Conservation (phyloP, 2,888 invertebrate genomes). For the Drosophila longiperda region DNA sequence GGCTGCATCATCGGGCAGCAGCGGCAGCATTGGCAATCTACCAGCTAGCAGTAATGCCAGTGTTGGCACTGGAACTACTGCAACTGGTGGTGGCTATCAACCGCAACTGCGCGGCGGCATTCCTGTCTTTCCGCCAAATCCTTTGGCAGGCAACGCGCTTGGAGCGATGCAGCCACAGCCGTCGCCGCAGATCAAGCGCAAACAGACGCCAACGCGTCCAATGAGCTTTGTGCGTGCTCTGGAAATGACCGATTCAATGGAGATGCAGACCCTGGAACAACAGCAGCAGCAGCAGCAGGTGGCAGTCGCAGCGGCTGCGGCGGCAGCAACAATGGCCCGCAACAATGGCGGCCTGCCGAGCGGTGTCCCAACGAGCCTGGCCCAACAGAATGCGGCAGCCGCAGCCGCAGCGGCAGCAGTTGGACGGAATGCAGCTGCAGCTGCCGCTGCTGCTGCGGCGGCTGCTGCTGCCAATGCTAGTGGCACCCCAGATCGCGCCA, state of each 20-base stretch:
- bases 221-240: slow-evolving; percentile 95
- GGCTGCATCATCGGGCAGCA: slow-evolving; percentile 52
- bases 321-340: slow-evolving; percentile 64
- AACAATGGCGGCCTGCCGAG: slow-evolving; percentile 73
- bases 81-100: slow-evolving; percentile 85
- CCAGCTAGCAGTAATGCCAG: slow-evolving; percentile 34
- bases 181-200: slow-evolving; percentile 87
- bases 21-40: slow-evolving; percentile 66
- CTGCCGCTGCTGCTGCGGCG: slow-evolving; percentile 41
- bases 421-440: slow-evolving; percentile 44
- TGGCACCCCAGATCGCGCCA: slow-evolving; percentile 92
- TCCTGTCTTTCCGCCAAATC: slow-evolving; percentile 88
- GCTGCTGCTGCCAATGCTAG: slow-evolving; percentile 55
- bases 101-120: slow-evolving; percentile 89
- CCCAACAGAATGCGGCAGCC: slow-evolving; percentile 51
- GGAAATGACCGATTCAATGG: slow-evolving; percentile 95
- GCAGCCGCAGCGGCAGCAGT: slow-evolving; percentile 44
- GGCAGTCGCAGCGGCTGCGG: slow-evolving; percentile 61
- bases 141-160: slow-evolving; percentile 72
- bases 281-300: slow-evolving; percentile 79
- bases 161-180: slow-evolving; percentile 82
- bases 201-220: slow-evolving; percentile 88
- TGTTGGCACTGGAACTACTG: slow-evolving; percentile 12
- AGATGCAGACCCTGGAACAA: slow-evolving; percentile 88
- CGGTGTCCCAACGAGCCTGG: slow-evolving; percentile 45